Evolutionary conservation across 2,113 vertebrate genomes (phyloP).

Genomic region (Eptesicus fuscus): DNA sequence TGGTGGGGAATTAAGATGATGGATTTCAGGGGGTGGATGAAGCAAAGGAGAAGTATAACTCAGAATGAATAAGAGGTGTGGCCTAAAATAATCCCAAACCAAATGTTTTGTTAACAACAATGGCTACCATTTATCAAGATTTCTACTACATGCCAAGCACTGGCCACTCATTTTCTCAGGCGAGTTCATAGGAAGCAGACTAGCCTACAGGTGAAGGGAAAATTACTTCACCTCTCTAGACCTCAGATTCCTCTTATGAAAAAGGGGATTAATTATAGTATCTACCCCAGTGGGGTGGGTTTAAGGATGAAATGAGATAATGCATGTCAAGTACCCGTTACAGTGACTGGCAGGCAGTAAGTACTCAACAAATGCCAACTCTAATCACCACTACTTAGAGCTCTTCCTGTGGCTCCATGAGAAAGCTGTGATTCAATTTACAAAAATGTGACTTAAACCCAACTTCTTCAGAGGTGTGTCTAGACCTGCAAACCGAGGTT

Average conservation of each 20-base stretch:
- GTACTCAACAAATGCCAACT: neutral
- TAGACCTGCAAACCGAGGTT: neutral
- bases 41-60: neutral
- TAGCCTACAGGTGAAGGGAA: neutral
- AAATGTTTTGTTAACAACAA: neutral
- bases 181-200: neutral
- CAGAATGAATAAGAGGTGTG: neutral
- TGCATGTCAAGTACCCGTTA: neutral
- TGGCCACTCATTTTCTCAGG: neutral
- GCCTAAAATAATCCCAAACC: neutral
- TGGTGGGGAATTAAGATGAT: neutral
- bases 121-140: neutral
- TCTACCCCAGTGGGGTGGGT: neutral
- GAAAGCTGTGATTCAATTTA: neutral
- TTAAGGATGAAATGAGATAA: neutral
- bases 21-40: neutral
- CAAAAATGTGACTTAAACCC: neutral
- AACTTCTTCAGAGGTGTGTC: neutral
- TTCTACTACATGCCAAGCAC: neutral
- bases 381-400: neutral
- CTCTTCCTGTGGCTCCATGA: neutral
- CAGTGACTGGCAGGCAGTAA: neutral
- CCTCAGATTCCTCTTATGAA: neutral
- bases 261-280: slow-evolving; percentile 8
- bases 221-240: neutral